Evolutionary conservation across 2,797 vertebrate genomes (phyloP).

Genomic region (Chelon labrosus): DNA sequence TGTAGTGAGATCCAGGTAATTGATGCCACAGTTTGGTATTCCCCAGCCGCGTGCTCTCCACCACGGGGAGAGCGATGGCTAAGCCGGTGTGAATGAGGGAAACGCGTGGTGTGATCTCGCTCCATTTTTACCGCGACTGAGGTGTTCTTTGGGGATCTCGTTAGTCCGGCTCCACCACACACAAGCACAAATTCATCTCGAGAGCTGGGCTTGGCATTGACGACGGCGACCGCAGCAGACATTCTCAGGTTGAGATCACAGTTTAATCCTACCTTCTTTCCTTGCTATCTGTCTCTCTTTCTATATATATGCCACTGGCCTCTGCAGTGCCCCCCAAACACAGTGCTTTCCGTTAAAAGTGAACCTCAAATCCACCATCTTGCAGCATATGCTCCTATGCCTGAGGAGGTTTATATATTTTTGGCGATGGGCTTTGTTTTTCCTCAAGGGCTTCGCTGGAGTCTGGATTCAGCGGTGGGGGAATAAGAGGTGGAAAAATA

Average conservation of each 20-base stretch:
- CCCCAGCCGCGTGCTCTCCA: slow-evolving; percentile 46
- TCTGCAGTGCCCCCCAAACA: slow-evolving; percentile 51
- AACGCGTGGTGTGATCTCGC: slow-evolving; percentile 54
- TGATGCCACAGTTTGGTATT: slow-evolving; percentile 68
- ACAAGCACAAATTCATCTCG: slow-evolving; percentile 31
- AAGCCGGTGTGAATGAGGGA: slow-evolving; percentile 68
- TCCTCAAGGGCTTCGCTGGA: slow-evolving; percentile 57
- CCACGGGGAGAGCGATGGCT: slow-evolving; percentile 58
- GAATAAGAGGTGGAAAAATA: slow-evolving; percentile 57
- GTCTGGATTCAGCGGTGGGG: slow-evolving; percentile 49
- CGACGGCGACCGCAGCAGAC: slow-evolving; percentile 18
- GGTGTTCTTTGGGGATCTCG: slow-evolving; percentile 76
- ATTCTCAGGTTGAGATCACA: slow-evolving; percentile 37
- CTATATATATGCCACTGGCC: slow-evolving; percentile 49
- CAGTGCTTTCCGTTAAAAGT: slow-evolving; percentile 65
- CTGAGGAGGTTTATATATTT: slow-evolving; percentile 72
- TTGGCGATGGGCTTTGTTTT: slow-evolving; percentile 68
- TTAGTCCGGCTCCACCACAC: slow-evolving; percentile 71
- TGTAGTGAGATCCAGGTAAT: slow-evolving; percentile 75
- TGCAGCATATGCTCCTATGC: slow-evolving; percentile 49
- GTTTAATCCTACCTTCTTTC: slow-evolving; percentile 26
- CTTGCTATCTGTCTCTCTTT: slow-evolving; percentile 27
- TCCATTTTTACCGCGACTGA: slow-evolving; percentile 49
- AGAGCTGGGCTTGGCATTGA: slow-evolving; percentile 27
- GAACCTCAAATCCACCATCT: slow-evolving; percentile 62